phyloP scores from a whole-genome alignment of 2,113 vertebrate genomes.

The Crypturellus undulatus region DNA sequence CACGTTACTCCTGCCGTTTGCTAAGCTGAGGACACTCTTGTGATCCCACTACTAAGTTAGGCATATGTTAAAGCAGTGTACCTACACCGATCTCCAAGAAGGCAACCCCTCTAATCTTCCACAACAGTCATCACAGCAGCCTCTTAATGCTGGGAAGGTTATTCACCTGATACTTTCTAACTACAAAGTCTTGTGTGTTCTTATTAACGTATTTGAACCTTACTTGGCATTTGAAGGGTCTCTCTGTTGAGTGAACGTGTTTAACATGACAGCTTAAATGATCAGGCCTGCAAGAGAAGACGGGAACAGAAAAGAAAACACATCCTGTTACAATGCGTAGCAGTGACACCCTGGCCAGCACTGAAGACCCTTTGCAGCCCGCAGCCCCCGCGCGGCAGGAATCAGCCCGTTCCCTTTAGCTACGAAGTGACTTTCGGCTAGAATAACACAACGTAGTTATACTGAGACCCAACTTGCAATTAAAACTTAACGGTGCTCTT shows the following conservation, averaged over 20 bases:
- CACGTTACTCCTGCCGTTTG: neutral
- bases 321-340: conserved; percentile 66
- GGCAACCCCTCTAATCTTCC: neutral
- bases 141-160: neutral
- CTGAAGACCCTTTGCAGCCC: conserved; percentile 5
- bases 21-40: neutral
- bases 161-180: conserved; percentile 2
- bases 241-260: conserved; percentile 99
- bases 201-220: conserved; percentile 82
- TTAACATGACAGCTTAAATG: conserved; percentile 99
- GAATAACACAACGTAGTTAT: neutral
- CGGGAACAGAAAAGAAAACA: conserved; percentile 67
- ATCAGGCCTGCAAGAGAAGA: conserved; percentile 89
- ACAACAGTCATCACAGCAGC: neutral
- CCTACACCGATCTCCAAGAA: neutral
- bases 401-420: neutral
- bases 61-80: neutral
- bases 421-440: neutral
- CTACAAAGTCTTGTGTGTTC: neutral
- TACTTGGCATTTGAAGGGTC: conserved; percentile 99
- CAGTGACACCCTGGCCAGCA: neutral
- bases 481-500: neutral
- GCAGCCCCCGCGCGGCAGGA: neutral
- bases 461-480: neutral
- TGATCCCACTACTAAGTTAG: neutral